Base-by-base conservation (phyloP, 2,113 vertebrate genomes). In the Guaruba guarouba region DNA sequence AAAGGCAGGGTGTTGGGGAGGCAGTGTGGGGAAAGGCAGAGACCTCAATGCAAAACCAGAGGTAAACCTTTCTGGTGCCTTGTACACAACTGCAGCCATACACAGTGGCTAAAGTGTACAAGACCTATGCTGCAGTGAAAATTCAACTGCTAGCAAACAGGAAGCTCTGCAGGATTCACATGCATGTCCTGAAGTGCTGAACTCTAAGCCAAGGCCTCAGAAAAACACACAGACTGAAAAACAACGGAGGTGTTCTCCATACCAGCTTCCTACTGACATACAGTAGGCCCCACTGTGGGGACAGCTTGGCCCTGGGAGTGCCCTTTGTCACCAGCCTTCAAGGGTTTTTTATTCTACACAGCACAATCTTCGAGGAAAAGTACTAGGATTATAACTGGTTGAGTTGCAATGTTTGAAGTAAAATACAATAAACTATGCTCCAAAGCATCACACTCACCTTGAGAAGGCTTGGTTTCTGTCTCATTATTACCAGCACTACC, bases 71-170 rank as follows among this genome's bases (percentile, higher is more conserved):
- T 37, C 61, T 0, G 0, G 10, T 12, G 31, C 27, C 48, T n/a
- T 2, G 1, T 12, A 61, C 1, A 1, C 29, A 74, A 48, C 25
- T 27, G 57, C 54, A 68, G 71, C 46, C 74, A 27, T 4, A 46
- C 2, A 3, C 16, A 67, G 31, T 16, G 28, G 17, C 18, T 49
- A 54, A 51, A 0, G 0, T 0, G 1, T 16, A 57, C 19, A 25
- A 44, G 49, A 87, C 22, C 66, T 44, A 23, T 0, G 0, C 39
- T 7, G 24, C 61, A 76, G 29, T 63, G 52, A 79, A 81, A 90
- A 73, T 4, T 2, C 2, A 78, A 66, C 63, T 68, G 62, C 29
- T 55, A 51, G 57, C 74, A 70, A 94, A 93, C 66, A 90, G 91
- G 89, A 97, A 95, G 52, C 9, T 1, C 57, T 83, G 79, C 62